phyloP scores from a whole-genome alignment of 2,797 vertebrate genomes.

The Pampus argenteus region DNA sequence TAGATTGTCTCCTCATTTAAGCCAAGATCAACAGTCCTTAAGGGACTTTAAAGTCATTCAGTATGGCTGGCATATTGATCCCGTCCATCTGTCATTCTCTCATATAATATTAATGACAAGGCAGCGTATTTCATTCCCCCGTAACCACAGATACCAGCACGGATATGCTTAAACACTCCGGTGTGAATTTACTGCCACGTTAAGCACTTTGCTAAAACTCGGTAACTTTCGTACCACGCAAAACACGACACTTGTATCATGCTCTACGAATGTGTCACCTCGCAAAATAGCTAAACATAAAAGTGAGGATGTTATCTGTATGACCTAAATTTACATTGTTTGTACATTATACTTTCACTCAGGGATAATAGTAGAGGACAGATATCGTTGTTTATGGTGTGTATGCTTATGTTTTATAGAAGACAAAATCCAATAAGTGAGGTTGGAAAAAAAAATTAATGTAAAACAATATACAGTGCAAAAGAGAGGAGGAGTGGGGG shows the following conservation, averaged over 20 bases:
- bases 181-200: conserved; percentile 33
- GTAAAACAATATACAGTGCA: conserved; percentile 20
- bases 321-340: not conserved
- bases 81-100: conserved; percentile 57
- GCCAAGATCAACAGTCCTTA: conserved; percentile 57
- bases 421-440: conserved; percentile 18
- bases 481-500: conserved; percentile 22
- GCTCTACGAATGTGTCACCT: not conserved
- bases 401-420: conserved; percentile 6
- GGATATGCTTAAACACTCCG: conserved; percentile 37
- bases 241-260: not conserved
- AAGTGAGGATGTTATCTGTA: not conserved
- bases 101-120: conserved; percentile 73
- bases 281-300: not conserved
- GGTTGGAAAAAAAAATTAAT: conserved; percentile 27
- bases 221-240: not conserved
- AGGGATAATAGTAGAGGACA: conserved; percentile 5
- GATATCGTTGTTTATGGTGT: conserved; percentile 2
- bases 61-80: conserved; percentile 63
- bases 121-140: conserved; percentile 32
- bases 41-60: conserved; percentile 69
- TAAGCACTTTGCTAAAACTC: conserved; percentile 19
- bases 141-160: conserved; percentile 62
- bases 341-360: conserved; percentile 12
- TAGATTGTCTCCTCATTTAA: conserved; percentile 26